Percentiles rank a stretch among this genome's conserved stretches.
Evolutionary conservation across 2,113 vertebrate species (phyloP).

Genomic region (Centropus unirufus): DNA sequence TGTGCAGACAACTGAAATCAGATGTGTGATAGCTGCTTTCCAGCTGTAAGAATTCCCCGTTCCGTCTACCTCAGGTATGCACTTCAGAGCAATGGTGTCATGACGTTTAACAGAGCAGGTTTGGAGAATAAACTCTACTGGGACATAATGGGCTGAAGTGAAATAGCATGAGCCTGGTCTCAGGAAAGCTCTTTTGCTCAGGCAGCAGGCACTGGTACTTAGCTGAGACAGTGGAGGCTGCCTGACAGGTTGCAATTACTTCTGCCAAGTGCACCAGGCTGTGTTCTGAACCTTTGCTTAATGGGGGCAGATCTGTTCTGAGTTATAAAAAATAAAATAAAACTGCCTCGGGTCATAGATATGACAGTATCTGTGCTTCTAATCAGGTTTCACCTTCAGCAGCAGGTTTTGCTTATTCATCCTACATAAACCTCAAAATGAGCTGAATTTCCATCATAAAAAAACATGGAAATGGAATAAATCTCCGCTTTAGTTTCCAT

Average conservation of each 20-base stretch:
- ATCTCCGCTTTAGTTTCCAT: constrained; percentile 1
- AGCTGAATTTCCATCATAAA: constrained; percentile 1
- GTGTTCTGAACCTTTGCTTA: constrained; percentile 50
- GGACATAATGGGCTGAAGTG: neutral
- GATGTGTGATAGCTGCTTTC: fast-evolving
- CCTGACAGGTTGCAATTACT: constrained; percentile 65
- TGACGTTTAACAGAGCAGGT: neutral
- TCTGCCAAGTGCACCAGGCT: constrained; percentile 47
- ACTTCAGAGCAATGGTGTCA: neutral
- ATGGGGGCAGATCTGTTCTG: constrained; percentile 59
- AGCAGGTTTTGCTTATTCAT: constrained; percentile 48
- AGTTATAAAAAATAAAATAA: neutral
- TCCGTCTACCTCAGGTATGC: neutral
- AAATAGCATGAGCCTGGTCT: neutral
- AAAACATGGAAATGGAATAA: neutral
- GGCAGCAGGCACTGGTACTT: neutral
- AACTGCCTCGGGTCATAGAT: constrained; percentile 45
- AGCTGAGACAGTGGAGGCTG: neutral
- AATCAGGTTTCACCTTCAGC: constrained; percentile 52
- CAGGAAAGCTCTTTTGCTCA: neutral
- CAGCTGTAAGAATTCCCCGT: neutral
- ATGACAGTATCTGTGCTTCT: constrained; percentile 9
- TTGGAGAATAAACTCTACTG: neutral
- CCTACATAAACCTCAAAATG: constrained; percentile 18
- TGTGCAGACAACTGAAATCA: neutral